Conservation (phyloP, 1,140 invertebrate species). For the Philopotamus ludificatus region DNA sequence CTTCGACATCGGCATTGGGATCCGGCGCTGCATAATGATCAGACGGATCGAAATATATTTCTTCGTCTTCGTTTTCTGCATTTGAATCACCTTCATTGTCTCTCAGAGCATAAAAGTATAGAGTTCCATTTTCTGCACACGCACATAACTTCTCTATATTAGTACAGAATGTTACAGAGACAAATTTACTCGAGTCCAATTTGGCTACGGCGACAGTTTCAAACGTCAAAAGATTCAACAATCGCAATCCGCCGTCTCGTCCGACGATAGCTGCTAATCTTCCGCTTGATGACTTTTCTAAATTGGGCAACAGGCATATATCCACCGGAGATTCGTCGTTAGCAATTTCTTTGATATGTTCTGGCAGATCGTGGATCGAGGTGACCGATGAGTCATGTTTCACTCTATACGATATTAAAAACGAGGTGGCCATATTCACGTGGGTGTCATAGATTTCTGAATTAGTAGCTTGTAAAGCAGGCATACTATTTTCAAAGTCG, state of each 20-base stretch:
- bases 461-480: not conserved
- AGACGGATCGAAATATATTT: conserved; percentile 54
- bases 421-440: conserved; percentile 23
- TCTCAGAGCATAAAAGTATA: conserved; percentile 79
- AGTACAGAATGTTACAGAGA: conserved; percentile 74
- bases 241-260: conserved; percentile 66
- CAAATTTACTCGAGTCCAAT: conserved; percentile 67
- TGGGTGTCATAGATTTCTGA: conserved; percentile 9
- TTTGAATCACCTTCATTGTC: conserved; percentile 67
- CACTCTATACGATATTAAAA: conserved; percentile 57
- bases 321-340: conserved; percentile 66
- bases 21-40: conserved; percentile 30
- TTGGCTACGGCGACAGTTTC: conserved; percentile 63
- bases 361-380: conserved; percentile 61
- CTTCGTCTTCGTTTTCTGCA: conserved; percentile 68
- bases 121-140: conserved; percentile 72
- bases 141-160: conserved; percentile 82
- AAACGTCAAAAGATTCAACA: conserved; percentile 66
- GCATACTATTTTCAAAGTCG: conserved; percentile 19
- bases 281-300: conserved; percentile 52
- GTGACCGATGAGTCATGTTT: conserved; percentile 59
- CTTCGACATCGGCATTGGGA: conserved; percentile 48
- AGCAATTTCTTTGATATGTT: conserved; percentile 62
- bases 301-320: conserved; percentile 63
- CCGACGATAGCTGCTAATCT: conserved; percentile 57